Evolutionary conservation across 1,140 invertebrate species (phyloP), one percentile per base, ranked within the genome.

Genomic region (Brachionus paranguensis): DNA sequence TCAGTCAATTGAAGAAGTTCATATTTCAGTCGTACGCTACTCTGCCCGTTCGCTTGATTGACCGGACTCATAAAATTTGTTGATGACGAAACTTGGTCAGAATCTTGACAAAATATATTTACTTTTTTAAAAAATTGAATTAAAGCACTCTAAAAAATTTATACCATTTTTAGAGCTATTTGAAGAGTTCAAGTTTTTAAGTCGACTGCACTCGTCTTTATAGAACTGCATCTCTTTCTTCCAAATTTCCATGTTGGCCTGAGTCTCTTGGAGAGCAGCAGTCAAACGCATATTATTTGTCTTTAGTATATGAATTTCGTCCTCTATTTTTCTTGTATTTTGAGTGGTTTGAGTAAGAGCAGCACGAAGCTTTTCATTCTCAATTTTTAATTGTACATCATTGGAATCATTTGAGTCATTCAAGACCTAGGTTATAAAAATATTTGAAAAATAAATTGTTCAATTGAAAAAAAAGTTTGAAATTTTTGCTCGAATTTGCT

Each of bases 271-370:
- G 72, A 99, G 91, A 10, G 96, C 96, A 87, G 94, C 95, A 8
- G 96, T 98, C 86, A 99, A 91, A 86, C 96, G 92, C 14, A 94
- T 92, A 90, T 98, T 99, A 89, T 97, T 98, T 86, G 94, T 97
- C 90, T 98, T 98, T 85, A 98, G 91, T 7, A 96, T 97, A 84
- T 95, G 94, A 85, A 99, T 90, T 90, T 99, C 96, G 70, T 98
- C 93, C 92, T 98, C 96, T 96, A 96, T 98, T 89, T 98, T 98
- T 90, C 98, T 98, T 2, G 95, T 95, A 91, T 97, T 97, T 29
- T 60, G 53, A 95, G 94, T 78, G 95, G 97, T 90, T 95, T 97
- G 88, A 78, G 86, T 85, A 50, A 85, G 78, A n/a, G 45, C 81
- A 60, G 37, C 20, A n/a, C 53, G 43, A 68, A 85, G 78, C 12